Conservation (phyloP, 2,113 vertebrate species). For the Oryzias melastigma region DNA sequence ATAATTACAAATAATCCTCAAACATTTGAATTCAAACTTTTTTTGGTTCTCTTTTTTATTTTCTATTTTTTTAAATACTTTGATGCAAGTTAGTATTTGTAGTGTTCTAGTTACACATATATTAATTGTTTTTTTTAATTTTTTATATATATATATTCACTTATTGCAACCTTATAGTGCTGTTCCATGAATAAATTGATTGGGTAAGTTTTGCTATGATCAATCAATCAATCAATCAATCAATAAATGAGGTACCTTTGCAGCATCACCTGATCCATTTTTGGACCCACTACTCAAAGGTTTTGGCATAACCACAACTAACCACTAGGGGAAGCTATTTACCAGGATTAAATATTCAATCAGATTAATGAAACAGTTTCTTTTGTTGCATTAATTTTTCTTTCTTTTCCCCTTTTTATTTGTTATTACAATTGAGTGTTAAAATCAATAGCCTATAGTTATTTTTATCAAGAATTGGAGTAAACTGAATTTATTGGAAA, state of each 20-base stretch:
- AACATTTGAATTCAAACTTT: no score
- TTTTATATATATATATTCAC: not conserved
- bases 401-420: not conserved
- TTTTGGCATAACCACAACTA: not conserved
- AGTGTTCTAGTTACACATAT: not conserved
- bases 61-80: no score
- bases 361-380: not conserved
- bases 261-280: not conserved
- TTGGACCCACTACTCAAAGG: not conserved
- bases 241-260: no score
- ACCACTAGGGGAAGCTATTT: conserved; percentile 58
- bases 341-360: not conserved
- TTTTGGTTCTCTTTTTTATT: no score
- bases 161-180: not conserved
- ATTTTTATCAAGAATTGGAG: no score
- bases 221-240: no score
- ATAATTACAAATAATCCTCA: no score
- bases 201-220: no score
- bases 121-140: not conserved
- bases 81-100: no score
- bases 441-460: no score
- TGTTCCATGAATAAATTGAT: no score
- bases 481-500: not conserved
- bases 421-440: no score
- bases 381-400: not conserved